phyloP scores from a whole-genome alignment of 2,888 invertebrate genomes.

The Drosophila phalerata region DNA sequence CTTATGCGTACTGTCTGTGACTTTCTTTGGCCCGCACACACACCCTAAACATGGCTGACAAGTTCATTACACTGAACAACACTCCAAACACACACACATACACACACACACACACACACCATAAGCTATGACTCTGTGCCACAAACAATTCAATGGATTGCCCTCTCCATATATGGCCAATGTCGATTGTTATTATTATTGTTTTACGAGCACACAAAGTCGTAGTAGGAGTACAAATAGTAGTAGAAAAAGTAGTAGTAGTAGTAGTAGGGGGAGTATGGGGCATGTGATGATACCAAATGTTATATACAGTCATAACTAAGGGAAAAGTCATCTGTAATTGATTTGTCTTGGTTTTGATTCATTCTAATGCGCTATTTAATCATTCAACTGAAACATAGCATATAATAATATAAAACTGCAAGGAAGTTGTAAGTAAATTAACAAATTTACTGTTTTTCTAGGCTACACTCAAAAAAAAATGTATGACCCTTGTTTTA shows the following conservation, averaged over 20 bases:
- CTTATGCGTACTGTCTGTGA: slow-evolving; percentile 54
- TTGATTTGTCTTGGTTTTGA: slow-evolving; percentile 35
- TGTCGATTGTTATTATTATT: slow-evolving; percentile 68
- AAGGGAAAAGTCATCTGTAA: slow-evolving; percentile 36
- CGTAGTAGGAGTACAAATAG: slow-evolving; percentile 8
- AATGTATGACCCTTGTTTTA: too few species aligned
- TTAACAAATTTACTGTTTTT: neutral
- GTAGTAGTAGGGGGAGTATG: neutral
- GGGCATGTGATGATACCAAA: slow-evolving; percentile 22
- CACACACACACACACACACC: slow-evolving; percentile 9
- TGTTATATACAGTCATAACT: slow-evolving; percentile 16
- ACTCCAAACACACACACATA: slow-evolving; percentile 22
- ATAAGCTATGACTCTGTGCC: neutral
- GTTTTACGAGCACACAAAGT: slow-evolving; percentile 53
- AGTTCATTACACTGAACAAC: slow-evolving; percentile 71
- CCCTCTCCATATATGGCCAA: slow-evolving; percentile 59
- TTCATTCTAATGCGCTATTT: slow-evolving; percentile 31
- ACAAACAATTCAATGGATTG: slow-evolving; percentile 23
- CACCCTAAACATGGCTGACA: slow-evolving; percentile 77
- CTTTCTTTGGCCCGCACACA: slow-evolving; percentile 66
- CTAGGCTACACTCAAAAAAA: too few species aligned
- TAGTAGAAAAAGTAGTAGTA: neutral
- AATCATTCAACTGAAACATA: slow-evolving; percentile 39
- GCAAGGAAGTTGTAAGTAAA: neutral
- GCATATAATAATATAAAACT: neutral